Evolutionary conservation across 2,113 vertebrate genomes (phyloP).

Genomic region (Trematocara zebra): DNA sequence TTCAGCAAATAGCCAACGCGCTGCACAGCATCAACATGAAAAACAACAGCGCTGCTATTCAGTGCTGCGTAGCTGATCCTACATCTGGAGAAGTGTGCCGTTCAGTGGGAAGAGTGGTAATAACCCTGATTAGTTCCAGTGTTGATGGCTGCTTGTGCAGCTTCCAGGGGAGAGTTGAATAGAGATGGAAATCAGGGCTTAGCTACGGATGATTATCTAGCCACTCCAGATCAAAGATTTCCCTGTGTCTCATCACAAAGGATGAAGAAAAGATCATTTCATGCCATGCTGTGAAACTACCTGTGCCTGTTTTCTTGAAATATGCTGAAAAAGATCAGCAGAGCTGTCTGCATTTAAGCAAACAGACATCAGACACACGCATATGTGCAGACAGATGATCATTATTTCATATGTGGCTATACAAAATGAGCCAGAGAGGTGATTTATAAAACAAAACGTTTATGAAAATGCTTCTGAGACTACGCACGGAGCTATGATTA

Average conservation of each 20-base stretch:
- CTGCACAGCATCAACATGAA: background rate
- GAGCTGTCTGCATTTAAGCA: background rate
- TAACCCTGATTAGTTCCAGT: constrained; percentile 65
- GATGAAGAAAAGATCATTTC: constrained; percentile 52
- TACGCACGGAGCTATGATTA: background rate
- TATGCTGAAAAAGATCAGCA: background rate
- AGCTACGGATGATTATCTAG: constrained; percentile 68
- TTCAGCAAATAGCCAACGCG: background rate
- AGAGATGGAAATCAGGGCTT: constrained; percentile 64
- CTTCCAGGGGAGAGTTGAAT: constrained; percentile 56
- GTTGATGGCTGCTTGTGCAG: constrained; percentile 43
- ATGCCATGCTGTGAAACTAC: constrained; percentile 13
- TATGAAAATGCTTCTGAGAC: background rate
- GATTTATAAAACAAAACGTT: background rate
- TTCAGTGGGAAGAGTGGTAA: constrained; percentile 39
- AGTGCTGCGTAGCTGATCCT: background rate
- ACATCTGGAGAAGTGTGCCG: constrained; percentile 49
- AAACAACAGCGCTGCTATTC: background rate
- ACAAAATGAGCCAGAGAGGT: background rate
- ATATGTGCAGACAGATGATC: background rate
- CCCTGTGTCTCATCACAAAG: constrained; percentile 52
- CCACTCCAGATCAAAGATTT: constrained; percentile 71
- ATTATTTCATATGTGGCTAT: background rate
- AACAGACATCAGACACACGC: background rate
- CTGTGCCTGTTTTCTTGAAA: constrained; percentile 7